phyloP scores from a whole-genome alignment of 2,113 vertebrate species.

The Accipiter virgatus region DNA sequence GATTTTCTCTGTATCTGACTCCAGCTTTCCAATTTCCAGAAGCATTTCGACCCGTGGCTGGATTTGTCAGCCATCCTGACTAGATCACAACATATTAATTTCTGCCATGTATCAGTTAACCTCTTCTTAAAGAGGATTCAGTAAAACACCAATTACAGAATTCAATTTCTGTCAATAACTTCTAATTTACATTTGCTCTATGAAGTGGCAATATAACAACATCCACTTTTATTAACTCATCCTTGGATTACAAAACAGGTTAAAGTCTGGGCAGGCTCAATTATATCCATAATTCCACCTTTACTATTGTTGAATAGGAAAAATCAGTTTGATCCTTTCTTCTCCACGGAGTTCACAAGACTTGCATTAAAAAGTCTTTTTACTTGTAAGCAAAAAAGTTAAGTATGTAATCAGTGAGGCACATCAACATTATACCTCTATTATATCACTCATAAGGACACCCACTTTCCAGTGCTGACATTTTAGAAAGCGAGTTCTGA shows the following conservation, averaged over 20 bases:
- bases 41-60: background rate
- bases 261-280: background rate
- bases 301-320: background rate
- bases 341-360: background rate
- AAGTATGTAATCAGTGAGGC: background rate
- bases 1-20: background rate
- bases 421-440: background rate
- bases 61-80: background rate
- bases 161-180: background rate
- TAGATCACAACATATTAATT: background rate
- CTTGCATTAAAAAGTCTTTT: background rate
- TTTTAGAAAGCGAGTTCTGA: background rate
- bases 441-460: background rate
- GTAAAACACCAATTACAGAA: background rate
- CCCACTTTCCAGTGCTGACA: background rate
- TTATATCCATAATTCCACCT: background rate
- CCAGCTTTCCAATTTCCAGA: background rate
- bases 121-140: background rate
- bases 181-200: background rate
- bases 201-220: background rate
- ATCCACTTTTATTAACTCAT: background rate
- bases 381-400: background rate
- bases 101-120: background rate
- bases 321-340: background rate
- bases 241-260: background rate